phyloP scores from a whole-genome alignment of 2,113 vertebrate species.

The Macaca mulatta region DNA sequence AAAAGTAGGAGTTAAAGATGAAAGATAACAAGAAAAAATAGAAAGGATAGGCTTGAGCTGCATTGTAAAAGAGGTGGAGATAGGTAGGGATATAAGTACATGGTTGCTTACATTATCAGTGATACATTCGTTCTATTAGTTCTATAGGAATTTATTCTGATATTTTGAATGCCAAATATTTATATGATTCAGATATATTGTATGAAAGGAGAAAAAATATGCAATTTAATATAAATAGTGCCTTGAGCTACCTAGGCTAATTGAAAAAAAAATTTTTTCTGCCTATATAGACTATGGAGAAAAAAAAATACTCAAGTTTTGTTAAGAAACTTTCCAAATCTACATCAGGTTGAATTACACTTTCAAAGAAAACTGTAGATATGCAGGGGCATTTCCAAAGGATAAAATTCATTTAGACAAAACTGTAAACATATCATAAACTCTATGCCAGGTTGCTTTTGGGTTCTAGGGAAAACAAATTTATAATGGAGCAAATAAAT shows the following conservation, averaged over 20 bases:
- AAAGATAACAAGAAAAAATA: constrained; percentile 23
- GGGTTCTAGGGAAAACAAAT: constrained; percentile 10
- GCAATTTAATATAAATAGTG: neutral
- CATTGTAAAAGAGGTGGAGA: neutral
- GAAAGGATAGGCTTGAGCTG: neutral
- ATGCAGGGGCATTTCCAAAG: neutral
- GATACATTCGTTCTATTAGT: neutral
- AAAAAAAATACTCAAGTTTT: neutral
- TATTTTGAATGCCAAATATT: neutral
- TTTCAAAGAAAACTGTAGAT: constrained; percentile 51
- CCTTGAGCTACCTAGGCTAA: neutral
- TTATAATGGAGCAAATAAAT: constrained; percentile 11
- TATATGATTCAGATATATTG: neutral
- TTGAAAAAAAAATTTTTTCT: neutral
- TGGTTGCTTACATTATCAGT: neutral
- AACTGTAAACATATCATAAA: neutral
- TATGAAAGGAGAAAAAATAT: constrained; percentile 1
- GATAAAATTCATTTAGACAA: constrained; percentile 1
- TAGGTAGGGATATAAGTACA: neutral
- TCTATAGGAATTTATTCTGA: constrained; percentile 2
- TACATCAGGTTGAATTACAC: constrained; percentile 19
- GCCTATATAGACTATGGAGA: neutral
- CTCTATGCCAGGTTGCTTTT: constrained; percentile 4
- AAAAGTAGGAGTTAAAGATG: neutral
- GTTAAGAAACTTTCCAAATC: neutral